phyloP scores from a whole-genome alignment of 1,140 invertebrate species.

The Neodiprion pinetum region DNA sequence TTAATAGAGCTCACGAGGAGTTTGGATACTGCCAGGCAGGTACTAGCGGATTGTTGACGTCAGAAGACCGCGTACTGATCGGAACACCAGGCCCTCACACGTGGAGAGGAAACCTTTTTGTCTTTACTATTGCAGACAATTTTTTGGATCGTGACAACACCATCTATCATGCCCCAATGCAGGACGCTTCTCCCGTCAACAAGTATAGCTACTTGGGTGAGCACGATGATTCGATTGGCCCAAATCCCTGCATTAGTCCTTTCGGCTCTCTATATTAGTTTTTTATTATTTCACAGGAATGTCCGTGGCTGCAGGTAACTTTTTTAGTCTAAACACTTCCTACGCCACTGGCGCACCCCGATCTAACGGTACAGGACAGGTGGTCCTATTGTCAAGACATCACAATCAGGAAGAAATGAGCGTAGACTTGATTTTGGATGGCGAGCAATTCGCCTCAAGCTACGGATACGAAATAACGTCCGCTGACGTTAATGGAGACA shows the following conservation, averaged over 20 bases:
- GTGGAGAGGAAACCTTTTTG: slow-evolving; percentile 88
- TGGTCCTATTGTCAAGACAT: slow-evolving; percentile 78
- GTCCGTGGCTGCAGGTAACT: slow-evolving; percentile 84
- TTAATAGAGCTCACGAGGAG: slow-evolving; percentile 79
- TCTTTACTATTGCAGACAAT: slow-evolving; percentile 77
- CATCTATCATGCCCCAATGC: slow-evolving; percentile 77
- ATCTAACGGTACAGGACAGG: slow-evolving; percentile 84
- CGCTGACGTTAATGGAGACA: slow-evolving; percentile 87
- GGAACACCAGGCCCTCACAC: slow-evolving; percentile 88
- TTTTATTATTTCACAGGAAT: slow-evolving; percentile 67
- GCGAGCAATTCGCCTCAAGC: slow-evolving; percentile 87
- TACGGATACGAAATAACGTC: slow-evolving; percentile 88
- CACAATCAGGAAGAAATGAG: slow-evolving; percentile 67
- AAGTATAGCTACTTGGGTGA: slow-evolving; percentile 90
- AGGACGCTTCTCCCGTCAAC: slow-evolving; percentile 74
- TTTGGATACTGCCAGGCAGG: slow-evolving; percentile 94
- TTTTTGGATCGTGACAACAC: slow-evolving; percentile 79
- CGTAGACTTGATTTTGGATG: slow-evolving; percentile 71
- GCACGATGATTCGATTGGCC: slow-evolving; percentile 16
- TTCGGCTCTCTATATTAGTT: neutral
- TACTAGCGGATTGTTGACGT: slow-evolving; percentile 80
- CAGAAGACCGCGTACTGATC: slow-evolving; percentile 82
- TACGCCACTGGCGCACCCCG: slow-evolving; percentile 89
- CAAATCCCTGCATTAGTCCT: neutral
- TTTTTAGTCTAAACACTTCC: slow-evolving; percentile 70